Evolutionary conservation across 2,113 vertebrate species (phyloP).

Genomic region (Hassar affinis): DNA sequence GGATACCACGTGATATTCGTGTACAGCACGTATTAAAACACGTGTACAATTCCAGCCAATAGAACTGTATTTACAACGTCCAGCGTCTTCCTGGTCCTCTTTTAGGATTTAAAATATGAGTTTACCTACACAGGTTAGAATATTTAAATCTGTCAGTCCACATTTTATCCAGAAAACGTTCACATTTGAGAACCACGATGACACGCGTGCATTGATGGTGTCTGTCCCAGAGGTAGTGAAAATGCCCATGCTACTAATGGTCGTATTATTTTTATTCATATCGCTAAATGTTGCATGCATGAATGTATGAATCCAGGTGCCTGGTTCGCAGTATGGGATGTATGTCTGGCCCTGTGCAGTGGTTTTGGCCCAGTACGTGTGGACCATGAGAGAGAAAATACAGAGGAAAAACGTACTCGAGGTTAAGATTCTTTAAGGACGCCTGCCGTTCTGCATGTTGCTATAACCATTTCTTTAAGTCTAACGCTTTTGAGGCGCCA

Average conservation of each 20-base stretch:
- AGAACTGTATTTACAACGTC: no score
- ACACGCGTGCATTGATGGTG: conserved; percentile 46
- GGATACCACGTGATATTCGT: not conserved
- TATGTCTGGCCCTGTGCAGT: conserved; percentile 90
- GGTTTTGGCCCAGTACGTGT: conserved; percentile 88
- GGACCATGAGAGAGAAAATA: conserved; percentile 72
- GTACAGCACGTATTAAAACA: not conserved
- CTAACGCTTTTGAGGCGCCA: not conserved
- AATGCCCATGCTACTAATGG: not conserved
- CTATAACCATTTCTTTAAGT: not conserved
- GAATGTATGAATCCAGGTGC: conserved; percentile 68
- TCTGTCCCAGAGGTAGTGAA: conserved; percentile 66
- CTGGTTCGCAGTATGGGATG: conserved; percentile 83
- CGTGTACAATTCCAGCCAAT: not conserved
- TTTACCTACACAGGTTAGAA: no score
- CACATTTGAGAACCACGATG: conserved; percentile 59
- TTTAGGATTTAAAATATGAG: not conserved
- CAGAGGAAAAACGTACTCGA: conserved; percentile 77
- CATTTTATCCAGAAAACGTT: conserved; percentile 53
- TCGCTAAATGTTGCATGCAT: not conserved
- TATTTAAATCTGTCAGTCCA: not conserved
- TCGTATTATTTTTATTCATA: not conserved
- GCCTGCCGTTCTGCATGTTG: not conserved
- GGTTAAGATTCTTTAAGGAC: conserved; percentile 66
- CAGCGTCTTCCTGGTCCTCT: not conserved